Conservation (phyloP, 2,888 invertebrate genomes). For the Invenusta paracnida region DNA sequence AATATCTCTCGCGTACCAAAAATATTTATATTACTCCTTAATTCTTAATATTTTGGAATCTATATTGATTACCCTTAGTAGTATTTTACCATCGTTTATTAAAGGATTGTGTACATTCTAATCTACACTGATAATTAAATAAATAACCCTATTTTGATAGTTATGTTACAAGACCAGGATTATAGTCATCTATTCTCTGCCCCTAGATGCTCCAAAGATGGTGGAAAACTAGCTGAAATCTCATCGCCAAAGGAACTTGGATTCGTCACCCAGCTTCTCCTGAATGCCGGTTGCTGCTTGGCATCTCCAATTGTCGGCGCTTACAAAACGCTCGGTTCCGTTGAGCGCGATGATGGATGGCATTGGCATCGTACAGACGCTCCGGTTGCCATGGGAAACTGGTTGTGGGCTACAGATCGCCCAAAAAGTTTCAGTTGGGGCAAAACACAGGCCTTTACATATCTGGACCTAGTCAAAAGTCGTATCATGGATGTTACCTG, state of each 20-base stretch:
- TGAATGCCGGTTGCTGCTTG: background rate
- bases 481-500: background rate
- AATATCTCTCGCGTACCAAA: no score
- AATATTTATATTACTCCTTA: no score
- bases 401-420: background rate
- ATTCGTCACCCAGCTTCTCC: background rate
- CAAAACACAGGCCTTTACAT: background rate
- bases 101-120: no score
- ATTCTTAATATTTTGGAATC: no score
- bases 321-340: background rate
- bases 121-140: no score
- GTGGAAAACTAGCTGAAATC: background rate
- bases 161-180: no score
- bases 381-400: background rate
- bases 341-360: background rate
- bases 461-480: background rate
- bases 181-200: no score
- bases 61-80: no score
- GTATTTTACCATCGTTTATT: no score
- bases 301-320: background rate
- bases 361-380: background rate
- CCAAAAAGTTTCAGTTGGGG: background rate
- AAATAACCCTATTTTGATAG: no score
- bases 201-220: background rate
- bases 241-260: background rate